Evolutionary conservation across 2,113 vertebrate genomes (phyloP), one percentile per base, ranked within the genome.

Genomic region (Okapia johnstoni): DNA sequence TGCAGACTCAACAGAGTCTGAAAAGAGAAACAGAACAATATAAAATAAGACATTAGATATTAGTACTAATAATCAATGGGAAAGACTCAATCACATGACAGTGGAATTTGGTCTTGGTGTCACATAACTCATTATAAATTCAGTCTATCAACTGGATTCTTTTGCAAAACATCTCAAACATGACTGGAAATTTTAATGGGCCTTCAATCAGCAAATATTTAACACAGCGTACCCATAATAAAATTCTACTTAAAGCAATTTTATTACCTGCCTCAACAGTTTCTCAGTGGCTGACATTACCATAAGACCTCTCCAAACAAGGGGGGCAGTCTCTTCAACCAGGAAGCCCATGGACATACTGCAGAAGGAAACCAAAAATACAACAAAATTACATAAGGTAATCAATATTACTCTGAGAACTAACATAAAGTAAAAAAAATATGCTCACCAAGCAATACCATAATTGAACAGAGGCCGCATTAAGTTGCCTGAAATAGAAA

Each of bases 271-370:
- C 96, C 99, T 99, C 97, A 99, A 98, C 52, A 99, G 97, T 73
- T 99, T 99, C 98, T 99, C 99, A 97, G 99, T 97, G 16, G 99
- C 99, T 92, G 99, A 99, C 99, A 99, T 99, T 48, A 99, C 99
- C 99, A 99, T 99, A 97, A 99, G 99, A 1, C 99, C 99, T 96
- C 99, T 98, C 99, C 99, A 99, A 58, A 99, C 99, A 96, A 99
- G 98, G 0, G 99, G 99, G 28, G 99, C 98, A 23, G 98, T 98
- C 28, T 99, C 99, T 96, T 99, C 99, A 98, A 99, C 98, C 97
- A 99, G 99, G 98, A 99, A 99, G 25, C 99, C 99, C 99, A 99
- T 99, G 14, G 99, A 99, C 99, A 99, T 99, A 98, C 99, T 99
- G 98, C 85, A 98, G 98, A 17, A 96, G 66, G 58, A 95, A 98